A percentile compares a stretch with the other conserved stretches of the same genome.
Conservation (phyloP, 2,888 invertebrate genomes). For the Cartodere bifasciata region DNA sequence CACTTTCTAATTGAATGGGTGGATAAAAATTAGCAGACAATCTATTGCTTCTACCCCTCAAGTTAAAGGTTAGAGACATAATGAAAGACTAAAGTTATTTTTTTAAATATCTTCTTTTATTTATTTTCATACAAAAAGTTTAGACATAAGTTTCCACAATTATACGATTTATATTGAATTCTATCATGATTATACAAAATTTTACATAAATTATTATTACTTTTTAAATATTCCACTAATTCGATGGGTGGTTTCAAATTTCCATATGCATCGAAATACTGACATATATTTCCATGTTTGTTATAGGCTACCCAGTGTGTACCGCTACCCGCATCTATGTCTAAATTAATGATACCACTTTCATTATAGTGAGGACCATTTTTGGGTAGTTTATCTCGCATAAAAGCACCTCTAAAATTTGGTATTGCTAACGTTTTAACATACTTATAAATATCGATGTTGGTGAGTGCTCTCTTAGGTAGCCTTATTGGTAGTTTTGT, state of each 20-base stretch:
- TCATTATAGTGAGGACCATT: not conserved
- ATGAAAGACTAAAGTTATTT: constrained; percentile 4
- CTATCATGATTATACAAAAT: constrained; percentile 6
- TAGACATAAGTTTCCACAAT: constrained; percentile 9
- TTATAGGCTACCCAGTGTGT: not conserved
- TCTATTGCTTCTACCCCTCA: constrained; percentile 3
- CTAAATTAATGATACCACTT: not conserved
- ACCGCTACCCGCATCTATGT: not conserved
- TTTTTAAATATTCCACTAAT: constrained; percentile 7
- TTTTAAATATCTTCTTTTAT: constrained; percentile 1
- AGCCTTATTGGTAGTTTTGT: not conserved
- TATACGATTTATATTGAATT: not conserved
- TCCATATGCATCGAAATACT: constrained; percentile 9
- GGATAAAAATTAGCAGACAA: constrained; percentile 5
- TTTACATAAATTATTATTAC: too few relatives aligned
- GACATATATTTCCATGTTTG: constrained; percentile 1
- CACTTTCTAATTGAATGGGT: constrained; percentile 6
- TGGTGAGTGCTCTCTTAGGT: not conserved
- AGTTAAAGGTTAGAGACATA: constrained; percentile 8
- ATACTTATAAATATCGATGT: not conserved
- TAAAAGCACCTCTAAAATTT: not conserved
- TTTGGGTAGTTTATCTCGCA: constrained; percentile 1
- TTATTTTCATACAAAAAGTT: constrained; percentile 7
- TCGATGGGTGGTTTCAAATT: constrained; percentile 7
- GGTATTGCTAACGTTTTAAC: not conserved